Base-by-base conservation (phyloP, 2,888 invertebrate species). In the Podotricha telesiphe region DNA sequence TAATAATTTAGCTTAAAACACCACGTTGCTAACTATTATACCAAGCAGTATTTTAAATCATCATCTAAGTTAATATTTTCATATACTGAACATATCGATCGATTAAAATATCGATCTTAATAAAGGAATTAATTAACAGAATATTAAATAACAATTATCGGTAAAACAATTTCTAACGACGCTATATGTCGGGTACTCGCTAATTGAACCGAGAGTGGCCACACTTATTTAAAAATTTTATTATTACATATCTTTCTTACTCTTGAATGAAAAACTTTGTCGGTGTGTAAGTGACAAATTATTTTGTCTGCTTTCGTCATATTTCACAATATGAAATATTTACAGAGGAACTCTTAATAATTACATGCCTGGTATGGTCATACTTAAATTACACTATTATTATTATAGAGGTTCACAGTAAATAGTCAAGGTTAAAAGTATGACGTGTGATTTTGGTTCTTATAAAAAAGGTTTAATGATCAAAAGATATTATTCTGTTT, bases 361-460 rank as follows among this genome's bases (percentile, higher is more conserved):
- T 22, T 13, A 22, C 42, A 45, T 17, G 11, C 22, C 42, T 45
- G n/a, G 59, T 45, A 45, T 0, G 17, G 58, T 59, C 59, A 59
- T n/a, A 59, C 22, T 59, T 17, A 59, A 59, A 59, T 59, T 45
- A 59, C 45, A 20, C 58, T 58, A 42, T 22, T 45, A 59, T 59
- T 59, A 28, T 28, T 28, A 28, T 42, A 59, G 20, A 45, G 11
- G 11, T 28, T 17, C 22, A 42, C 11, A 45, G 59, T 59, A 59
- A 53, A 59, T 59, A n/a, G 42, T 45, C 59, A 59, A 59, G 59
- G 59, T 45, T 45, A 59, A 22, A 28, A 59, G 22, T 28, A 42
- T 59, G 59, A 22, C 22, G 22, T 45, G 17, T 45, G 45, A 45
- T 59, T 45, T 59, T 59, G 45, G n/a, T 11, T 45, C 22, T 45